A percentile compares a stretch with the other conserved stretches of the same genome.
Conservation (phyloP, 2,888 invertebrate species). For the Melanchra persicariae region DNA sequence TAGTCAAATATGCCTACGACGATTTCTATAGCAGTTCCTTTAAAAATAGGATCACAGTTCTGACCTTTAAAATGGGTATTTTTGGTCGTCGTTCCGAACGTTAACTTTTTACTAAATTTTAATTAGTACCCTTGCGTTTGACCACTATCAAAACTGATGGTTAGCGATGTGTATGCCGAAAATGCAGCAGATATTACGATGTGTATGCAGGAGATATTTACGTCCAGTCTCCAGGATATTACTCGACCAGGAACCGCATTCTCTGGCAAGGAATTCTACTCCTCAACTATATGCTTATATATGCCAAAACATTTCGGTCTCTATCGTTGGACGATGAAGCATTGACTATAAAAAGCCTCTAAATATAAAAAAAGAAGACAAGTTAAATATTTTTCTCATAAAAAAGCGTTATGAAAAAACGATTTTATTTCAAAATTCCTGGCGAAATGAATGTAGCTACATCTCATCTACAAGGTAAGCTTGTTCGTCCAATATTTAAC, state of each 20-base stretch:
- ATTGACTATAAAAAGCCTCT: neutral
- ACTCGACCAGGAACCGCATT: too few species aligned
- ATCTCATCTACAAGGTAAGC: slow-evolving; percentile 28
- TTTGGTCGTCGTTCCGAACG: too few species aligned
- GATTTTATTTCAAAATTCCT: slow-evolving; percentile 13
- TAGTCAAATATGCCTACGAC: too few species aligned
- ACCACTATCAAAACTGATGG: too few species aligned
- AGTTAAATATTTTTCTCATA: slow-evolving; percentile 6
- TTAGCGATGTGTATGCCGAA: too few species aligned
- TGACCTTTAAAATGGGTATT: too few species aligned
- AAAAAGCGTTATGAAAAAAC: neutral
- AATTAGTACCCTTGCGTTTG: neutral
- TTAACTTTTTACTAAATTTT: neutral
- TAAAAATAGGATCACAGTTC: neutral
- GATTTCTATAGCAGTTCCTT: neutral
- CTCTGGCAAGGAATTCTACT: too few species aligned
- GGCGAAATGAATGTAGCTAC: slow-evolving; percentile 23
- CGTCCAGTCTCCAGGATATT: too few species aligned
- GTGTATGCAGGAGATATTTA: too few species aligned
- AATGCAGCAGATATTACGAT: too few species aligned
- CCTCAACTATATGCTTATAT: too few species aligned
- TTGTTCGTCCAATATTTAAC: slow-evolving; percentile 45
- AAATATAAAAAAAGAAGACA: neutral
- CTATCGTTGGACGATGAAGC: neutral
- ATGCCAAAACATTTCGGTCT: too few species aligned